phyloP scores from a whole-genome alignment of 1,140 invertebrate genomes.

The Lepidurus packardi region DNA sequence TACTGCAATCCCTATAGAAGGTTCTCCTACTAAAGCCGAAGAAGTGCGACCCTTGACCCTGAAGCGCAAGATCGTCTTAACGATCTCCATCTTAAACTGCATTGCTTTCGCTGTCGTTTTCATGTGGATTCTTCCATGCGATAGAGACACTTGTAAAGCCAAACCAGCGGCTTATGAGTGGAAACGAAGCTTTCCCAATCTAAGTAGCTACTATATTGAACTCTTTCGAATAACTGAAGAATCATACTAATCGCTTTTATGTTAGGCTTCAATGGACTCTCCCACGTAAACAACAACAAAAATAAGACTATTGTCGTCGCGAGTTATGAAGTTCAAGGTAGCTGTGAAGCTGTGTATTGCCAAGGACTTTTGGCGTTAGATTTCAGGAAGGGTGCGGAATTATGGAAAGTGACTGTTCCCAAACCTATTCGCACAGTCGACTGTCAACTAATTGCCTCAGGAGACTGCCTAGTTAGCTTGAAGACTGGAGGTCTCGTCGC shows the following conservation, averaged over 20 bases:
- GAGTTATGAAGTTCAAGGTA: background rate
- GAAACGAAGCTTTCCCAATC: background rate
- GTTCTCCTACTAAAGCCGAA: background rate
- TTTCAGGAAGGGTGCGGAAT: background rate
- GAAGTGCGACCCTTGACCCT: constrained; percentile 1
- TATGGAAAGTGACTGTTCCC: background rate
- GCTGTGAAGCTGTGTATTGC: background rate
- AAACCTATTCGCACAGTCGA: background rate
- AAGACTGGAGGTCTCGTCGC: background rate
- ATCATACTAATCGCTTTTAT: background rate
- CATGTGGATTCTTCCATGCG: constrained; percentile 28
- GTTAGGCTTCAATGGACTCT: background rate
- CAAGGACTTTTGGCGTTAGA: constrained; percentile 3
- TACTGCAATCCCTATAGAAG: background rate
- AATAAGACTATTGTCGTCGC: background rate
- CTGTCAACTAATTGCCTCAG: background rate
- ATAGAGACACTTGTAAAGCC: constrained; percentile 17
- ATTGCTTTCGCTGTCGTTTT: constrained; percentile 18
- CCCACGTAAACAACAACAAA: background rate
- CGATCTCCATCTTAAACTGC: constrained; percentile 25
- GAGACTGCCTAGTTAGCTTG: constrained; percentile 1
- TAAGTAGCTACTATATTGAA: background rate
- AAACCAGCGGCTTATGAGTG: background rate
- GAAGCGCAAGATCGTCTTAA: constrained; percentile 20
- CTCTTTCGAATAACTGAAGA: background rate